A percentile compares a stretch with the other conserved stretches of the same genome.
Conservation (phyloP, 2,113 vertebrate genomes). For the Nicator chloris region DNA sequence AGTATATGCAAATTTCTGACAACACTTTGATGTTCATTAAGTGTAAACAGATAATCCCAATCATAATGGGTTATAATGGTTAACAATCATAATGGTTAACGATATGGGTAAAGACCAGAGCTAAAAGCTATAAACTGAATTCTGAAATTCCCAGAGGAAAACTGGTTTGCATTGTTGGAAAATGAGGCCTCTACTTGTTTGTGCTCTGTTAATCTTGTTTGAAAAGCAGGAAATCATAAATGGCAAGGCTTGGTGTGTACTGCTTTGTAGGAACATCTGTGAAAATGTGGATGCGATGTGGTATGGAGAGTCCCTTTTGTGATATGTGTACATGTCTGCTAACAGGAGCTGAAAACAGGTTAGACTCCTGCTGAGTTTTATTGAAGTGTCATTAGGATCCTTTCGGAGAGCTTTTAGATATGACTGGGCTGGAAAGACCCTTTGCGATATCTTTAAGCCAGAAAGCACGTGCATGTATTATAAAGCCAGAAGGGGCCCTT, state of each 20-base stretch:
- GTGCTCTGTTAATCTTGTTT: background rate
- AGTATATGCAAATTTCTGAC: background rate
- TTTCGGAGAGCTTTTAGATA: background rate
- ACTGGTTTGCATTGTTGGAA: background rate
- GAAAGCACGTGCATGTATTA: conserved; percentile 49
- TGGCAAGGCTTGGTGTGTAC: background rate
- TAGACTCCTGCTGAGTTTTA: background rate
- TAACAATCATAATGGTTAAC: too few relatives aligned
- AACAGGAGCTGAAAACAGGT: background rate
- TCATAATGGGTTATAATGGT: too few relatives aligned
- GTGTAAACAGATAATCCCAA: background rate
- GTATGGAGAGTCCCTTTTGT: background rate
- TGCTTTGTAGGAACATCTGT: background rate
- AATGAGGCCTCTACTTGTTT: background rate
- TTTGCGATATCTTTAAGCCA: conserved; percentile 22
- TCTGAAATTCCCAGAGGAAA: background rate
- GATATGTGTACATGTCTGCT: background rate
- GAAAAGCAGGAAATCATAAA: background rate
- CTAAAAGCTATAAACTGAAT: background rate
- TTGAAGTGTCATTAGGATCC: background rate
- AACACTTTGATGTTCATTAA: background rate
- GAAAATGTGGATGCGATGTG: background rate
- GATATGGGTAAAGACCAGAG: background rate
- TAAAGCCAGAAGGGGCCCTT: conserved; percentile 31
- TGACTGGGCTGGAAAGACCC: background rate